A percentile compares a stretch with the other conserved stretches of the same genome.
Conservation (phyloP, 2,113 vertebrate genomes). For the Saguinus imperator region DNA sequence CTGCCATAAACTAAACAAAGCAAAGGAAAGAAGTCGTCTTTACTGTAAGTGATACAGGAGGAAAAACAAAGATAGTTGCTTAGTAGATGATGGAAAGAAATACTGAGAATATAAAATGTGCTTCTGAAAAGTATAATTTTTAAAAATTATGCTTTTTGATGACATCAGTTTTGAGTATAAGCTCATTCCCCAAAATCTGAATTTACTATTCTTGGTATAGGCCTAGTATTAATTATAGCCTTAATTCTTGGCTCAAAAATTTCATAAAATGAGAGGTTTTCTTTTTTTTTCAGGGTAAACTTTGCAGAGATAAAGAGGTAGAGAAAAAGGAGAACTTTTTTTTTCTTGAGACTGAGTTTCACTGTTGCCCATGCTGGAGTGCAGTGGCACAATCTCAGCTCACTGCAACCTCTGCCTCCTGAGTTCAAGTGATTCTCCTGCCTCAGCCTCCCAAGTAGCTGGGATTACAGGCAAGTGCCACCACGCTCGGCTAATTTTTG, state of each 20-base stretch:
- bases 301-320: not conserved
- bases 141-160: not conserved
- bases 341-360: too few relatives aligned
- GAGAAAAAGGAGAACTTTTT: not conserved
- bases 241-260: not conserved
- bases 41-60: not conserved
- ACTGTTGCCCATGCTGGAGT: too few relatives aligned
- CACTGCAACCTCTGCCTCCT: too few relatives aligned
- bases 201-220: not conserved
- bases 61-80: not conserved
- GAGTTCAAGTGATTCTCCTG: too few relatives aligned
- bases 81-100: not conserved
- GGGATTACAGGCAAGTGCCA: too few relatives aligned
- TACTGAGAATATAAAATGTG: not conserved
- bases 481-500: too few relatives aligned
- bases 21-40: not conserved
- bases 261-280: not conserved
- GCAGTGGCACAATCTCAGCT: too few relatives aligned
- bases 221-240: not conserved
- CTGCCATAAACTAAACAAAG: not conserved
- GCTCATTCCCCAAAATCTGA: not conserved
- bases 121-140: not conserved
- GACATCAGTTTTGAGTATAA: not conserved
- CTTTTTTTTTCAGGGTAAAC: not conserved
- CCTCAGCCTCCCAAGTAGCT: too few relatives aligned